A percentile compares a stretch with the other conserved stretches of the same genome.
phyloP scores from a whole-genome alignment of 2,888 invertebrate genomes.

The Rhingia campestris region DNA sequence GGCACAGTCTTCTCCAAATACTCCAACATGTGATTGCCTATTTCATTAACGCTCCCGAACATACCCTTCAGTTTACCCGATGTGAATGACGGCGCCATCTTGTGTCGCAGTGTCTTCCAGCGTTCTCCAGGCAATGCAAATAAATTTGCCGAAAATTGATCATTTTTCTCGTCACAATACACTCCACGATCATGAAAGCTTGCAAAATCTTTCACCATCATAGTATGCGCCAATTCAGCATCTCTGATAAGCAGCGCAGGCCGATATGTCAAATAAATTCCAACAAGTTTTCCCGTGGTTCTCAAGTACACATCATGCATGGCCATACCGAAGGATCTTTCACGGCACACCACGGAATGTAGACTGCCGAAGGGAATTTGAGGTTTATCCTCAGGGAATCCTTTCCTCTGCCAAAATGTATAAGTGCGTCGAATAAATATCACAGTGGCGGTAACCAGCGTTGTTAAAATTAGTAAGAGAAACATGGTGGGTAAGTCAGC shows the following conservation, averaged over 20 bases:
- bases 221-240: conserved; percentile 85
- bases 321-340: conserved; percentile 86
- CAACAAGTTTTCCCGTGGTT: conserved; percentile 82
- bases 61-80: conserved; percentile 87
- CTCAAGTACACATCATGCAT: conserved; percentile 85
- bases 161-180: conserved; percentile 84
- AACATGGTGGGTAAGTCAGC: conserved; percentile 22
- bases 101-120: conserved; percentile 86
- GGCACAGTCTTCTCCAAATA: conserved; percentile 81
- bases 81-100: conserved; percentile 87
- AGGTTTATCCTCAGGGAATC: conserved; percentile 83
- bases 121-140: conserved; percentile 83
- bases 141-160: conserved; percentile 85
- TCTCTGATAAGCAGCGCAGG: conserved; percentile 86
- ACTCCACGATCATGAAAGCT: conserved; percentile 87
- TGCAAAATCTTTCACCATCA: conserved; percentile 86
- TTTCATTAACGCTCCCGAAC: conserved; percentile 85
- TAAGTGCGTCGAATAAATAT: conserved; percentile 79
- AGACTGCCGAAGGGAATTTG: conserved; percentile 87
- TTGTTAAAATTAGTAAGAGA: conserved; percentile 10
- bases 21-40: conserved; percentile 84
- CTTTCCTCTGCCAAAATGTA: conserved; percentile 79
- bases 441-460: conserved; percentile 50
- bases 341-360: conserved; percentile 84
- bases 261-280: conserved; percentile 86